These are phyloP conservation scores for Drosophila pachea DNA, from an alignment of 1,140 invertebrate genomes.

Conservation along the genomic window DNA sequence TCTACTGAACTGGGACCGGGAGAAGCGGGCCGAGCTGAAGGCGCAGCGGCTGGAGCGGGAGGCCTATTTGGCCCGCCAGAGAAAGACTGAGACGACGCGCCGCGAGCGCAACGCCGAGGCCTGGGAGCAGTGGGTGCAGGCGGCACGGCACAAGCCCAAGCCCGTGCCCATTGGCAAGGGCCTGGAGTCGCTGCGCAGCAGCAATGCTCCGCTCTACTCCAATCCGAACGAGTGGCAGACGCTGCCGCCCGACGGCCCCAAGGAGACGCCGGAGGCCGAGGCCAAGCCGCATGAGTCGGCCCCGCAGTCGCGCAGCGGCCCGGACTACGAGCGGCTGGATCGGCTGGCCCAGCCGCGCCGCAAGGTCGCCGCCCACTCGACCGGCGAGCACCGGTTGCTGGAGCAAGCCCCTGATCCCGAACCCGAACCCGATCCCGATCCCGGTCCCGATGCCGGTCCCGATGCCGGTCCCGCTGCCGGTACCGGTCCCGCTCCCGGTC, in stretches of 20 bases:
- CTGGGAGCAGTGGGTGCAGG: slow-evolving; percentile 19
- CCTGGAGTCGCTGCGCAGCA: slow-evolving; percentile 27
- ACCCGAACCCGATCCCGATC: no score
- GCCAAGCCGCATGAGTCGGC: background rate
- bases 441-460: no score
- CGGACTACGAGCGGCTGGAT: slow-evolving; percentile 31
- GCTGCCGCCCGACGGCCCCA: background rate
- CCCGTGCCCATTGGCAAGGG: slow-evolving; percentile 31
- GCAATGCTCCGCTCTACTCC: background rate
- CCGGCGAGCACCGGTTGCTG: no score
- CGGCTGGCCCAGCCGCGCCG: slow-evolving; percentile 31
- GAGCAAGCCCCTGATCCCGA: no score
- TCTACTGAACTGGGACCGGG: slow-evolving; percentile 16
- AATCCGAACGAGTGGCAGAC: slow-evolving; percentile 20
- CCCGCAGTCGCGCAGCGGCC: background rate
- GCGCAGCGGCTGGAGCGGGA: background rate
- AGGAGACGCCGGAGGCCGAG: background rate
- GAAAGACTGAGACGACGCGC: background rate
- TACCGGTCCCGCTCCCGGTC: no score
- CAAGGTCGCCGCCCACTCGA: background rate
- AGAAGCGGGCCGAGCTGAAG: slow-evolving; percentile 13
- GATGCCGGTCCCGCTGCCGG: no score
- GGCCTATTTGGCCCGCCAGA: background rate
- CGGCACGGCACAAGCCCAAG: slow-evolving; percentile 7
- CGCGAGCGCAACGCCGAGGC: slow-evolving; percentile 7